A percentile compares a stretch with the other conserved stretches of the same genome.
Evolutionary conservation across 1,140 invertebrate species (phyloP).

Genomic region (Drosophila kikkawai): DNA sequence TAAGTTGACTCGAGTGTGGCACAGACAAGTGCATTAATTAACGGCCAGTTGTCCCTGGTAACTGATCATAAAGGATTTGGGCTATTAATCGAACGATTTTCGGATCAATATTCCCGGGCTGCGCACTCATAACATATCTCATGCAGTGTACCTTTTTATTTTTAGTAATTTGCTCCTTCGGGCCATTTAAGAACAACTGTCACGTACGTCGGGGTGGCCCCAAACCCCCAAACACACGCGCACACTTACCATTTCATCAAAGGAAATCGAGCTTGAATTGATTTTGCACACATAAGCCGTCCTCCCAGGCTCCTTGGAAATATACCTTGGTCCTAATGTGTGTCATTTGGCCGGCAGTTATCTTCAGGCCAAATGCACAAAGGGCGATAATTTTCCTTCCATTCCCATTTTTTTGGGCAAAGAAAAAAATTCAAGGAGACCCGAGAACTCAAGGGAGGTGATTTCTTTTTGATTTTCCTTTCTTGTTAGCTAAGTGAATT

Average conservation of each 20-base stretch:
- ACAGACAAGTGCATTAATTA: slow-evolving; percentile 72
- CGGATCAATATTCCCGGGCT: slow-evolving; percentile 30
- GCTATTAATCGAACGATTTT: slow-evolving; percentile 73
- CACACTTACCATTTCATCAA: slow-evolving; percentile 66
- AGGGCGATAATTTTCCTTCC: slow-evolving; percentile 62
- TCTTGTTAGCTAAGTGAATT: slow-evolving; percentile 67
- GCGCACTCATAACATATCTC: slow-evolving; percentile 16
- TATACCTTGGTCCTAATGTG: slow-evolving; percentile 66
- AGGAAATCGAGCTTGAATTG: slow-evolving; percentile 77
- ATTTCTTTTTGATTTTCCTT: slow-evolving; percentile 21
- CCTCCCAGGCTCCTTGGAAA: not conserved
- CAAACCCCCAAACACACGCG: slow-evolving; percentile 25
- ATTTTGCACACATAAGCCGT: slow-evolving; percentile 55
- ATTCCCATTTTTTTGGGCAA: slow-evolving; percentile 15
- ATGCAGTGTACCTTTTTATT: slow-evolving; percentile 25
- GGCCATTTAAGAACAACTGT: slow-evolving; percentile 59
- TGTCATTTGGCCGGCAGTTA: slow-evolving; percentile 74
- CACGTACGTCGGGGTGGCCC: slow-evolving; percentile 50
- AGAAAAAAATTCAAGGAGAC: slow-evolving; percentile 7
- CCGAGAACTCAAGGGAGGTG: not conserved
- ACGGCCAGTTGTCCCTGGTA: slow-evolving; percentile 52
- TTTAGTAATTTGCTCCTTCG: slow-evolving; percentile 27
- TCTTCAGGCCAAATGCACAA: slow-evolving; percentile 61
- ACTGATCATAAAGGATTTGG: slow-evolving; percentile 73
- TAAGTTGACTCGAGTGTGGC: slow-evolving; percentile 46